These are phyloP conservation scores for Melanerpes aurifrons DNA, from an alignment of 2,113 vertebrate genomes.

Conservation along the genomic window DNA sequence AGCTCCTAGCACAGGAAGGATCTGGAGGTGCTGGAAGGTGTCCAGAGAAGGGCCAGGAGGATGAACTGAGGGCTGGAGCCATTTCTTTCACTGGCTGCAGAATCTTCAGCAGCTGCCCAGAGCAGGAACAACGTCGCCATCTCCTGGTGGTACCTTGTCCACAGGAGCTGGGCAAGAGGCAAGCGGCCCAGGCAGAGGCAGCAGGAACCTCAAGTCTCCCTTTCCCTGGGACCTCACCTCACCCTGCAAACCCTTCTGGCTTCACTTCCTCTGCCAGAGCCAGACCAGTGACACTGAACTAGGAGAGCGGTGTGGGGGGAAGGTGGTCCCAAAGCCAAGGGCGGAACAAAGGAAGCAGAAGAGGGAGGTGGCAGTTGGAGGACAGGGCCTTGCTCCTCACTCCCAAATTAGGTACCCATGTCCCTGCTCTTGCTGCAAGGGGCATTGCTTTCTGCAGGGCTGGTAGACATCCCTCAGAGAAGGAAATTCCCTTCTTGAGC, in stretches of 20 bases:
- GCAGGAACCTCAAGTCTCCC: neutral
- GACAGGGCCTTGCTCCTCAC: accelerated
- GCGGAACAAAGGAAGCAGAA: neutral
- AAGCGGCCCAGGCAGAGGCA: neutral
- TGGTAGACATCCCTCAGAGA: neutral
- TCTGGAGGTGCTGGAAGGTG: too few relatives aligned
- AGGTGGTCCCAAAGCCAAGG: neutral
- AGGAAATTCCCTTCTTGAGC: neutral
- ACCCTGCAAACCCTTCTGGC: neutral
- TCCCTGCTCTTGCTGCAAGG: neutral
- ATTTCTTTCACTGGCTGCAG: neutral
- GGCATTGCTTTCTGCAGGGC: neutral
- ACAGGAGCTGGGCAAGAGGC: accelerated
- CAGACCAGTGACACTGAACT: neutral
- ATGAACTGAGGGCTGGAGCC: too few relatives aligned
- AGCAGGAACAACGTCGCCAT: neutral
- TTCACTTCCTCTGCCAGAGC: neutral
- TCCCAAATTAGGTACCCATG: neutral
- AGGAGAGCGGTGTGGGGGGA: neutral
- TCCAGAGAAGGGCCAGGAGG: too few relatives aligned
- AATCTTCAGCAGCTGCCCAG: neutral
- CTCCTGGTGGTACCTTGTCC: neutral
- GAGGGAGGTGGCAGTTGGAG: neutral
- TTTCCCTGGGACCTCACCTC: neutral
- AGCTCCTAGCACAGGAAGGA: too few relatives aligned